Conservation (phyloP, 2,797 vertebrate genomes). For the Liasis olivaceus region DNA sequence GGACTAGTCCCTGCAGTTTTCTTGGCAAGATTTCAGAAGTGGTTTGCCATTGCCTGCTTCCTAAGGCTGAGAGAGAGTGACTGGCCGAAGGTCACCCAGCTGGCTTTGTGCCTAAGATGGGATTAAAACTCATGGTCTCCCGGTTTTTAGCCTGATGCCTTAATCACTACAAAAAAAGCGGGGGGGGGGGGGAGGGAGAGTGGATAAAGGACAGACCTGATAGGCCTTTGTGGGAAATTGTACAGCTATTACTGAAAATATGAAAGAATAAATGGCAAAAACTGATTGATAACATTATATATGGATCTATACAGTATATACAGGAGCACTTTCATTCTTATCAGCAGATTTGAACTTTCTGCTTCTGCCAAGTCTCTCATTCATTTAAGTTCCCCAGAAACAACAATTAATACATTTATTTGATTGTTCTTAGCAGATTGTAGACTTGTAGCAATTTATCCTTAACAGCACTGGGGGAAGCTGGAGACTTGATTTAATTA, state of each 20-base stretch:
- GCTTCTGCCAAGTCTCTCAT: conserved; percentile 24
- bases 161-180: too few relatives aligned
- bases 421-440: conserved; percentile 34
- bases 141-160: not conserved
- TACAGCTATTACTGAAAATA: conserved; percentile 65
- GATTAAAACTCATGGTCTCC: not conserved
- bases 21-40: not conserved
- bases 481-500: conserved; percentile 47
- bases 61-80: not conserved
- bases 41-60: not conserved
- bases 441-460: conserved; percentile 33
- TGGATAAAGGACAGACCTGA: not conserved
- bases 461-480: conserved; percentile 1
- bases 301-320: conserved; percentile 1
- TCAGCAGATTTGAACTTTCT: conserved; percentile 26
- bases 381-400: conserved; percentile 37
- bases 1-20: not conserved
- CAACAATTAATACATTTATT: conserved; percentile 45
- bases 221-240: conserved; percentile 61
- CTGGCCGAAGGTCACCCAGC: not conserved
- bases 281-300: conserved; percentile 38
- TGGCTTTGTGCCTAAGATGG: not conserved
- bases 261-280: conserved; percentile 57
- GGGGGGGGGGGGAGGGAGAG: too few relatives aligned
- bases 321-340: conserved; percentile 22